phyloP scores from a whole-genome alignment of 2,888 invertebrate species.

The Scelioninae gen. 2 region DNA sequence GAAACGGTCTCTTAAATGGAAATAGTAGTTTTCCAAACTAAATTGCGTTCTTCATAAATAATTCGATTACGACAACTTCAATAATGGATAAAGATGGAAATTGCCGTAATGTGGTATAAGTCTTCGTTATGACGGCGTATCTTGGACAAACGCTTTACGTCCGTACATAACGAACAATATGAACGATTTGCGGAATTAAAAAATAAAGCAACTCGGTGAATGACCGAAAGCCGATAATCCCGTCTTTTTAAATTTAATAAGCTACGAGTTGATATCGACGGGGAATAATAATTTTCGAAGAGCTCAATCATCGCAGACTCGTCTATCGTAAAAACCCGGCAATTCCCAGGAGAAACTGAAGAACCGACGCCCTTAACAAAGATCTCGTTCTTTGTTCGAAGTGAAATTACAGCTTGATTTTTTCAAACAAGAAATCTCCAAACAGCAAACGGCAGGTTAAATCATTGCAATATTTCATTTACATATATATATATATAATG shows the following conservation, averaged over 20 bases:
- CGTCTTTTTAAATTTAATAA: slow-evolving; percentile 41
- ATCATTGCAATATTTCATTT: no score
- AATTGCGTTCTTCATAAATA: no score
- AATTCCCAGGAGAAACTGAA: slow-evolving; percentile 22
- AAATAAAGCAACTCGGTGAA: slow-evolving; percentile 13
- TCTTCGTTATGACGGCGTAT: no score
- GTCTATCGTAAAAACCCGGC: slow-evolving; percentile 28
- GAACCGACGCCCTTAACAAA: slow-evolving; percentile 23
- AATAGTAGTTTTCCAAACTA: no score
- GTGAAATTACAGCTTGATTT: slow-evolving; percentile 22
- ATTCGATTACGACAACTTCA: no score
- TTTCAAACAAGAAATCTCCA: slow-evolving; percentile 18
- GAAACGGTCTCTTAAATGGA: no score
- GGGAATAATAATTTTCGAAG: slow-evolving; percentile 46
- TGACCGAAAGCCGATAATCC: slow-evolving; percentile 28
- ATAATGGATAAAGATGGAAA: no score
- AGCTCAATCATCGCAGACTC: slow-evolving; percentile 25
- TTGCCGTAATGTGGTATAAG: no score
- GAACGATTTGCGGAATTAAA: neutral
- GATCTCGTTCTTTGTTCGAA: slow-evolving; percentile 19
- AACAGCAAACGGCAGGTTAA: slow-evolving; percentile 14
- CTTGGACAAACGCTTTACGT: no score
- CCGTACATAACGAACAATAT: neutral
- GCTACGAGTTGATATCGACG: slow-evolving; percentile 25
- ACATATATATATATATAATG: neutral